These are phyloP conservation scores for Synergus gifuensis DNA, from an alignment of 2,888 invertebrate species.

Conservation along the genomic window DNA sequence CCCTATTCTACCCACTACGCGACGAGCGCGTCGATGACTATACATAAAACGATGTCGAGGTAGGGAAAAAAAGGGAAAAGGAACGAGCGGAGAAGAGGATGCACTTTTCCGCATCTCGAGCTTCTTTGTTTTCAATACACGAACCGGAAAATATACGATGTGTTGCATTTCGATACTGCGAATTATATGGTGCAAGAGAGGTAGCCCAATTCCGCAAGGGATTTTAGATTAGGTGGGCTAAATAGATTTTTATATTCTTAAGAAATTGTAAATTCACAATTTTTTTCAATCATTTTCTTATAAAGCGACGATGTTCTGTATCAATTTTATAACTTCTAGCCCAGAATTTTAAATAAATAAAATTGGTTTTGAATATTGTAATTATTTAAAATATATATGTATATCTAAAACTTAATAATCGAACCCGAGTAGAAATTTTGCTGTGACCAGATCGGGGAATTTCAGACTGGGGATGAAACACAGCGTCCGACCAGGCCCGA, in stretches of 20 bases:
- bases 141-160: conserved; percentile 11
- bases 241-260: too few species aligned
- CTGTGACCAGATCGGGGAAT: too few species aligned
- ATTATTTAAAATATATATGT: neutral
- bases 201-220: neutral
- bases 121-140: conserved; percentile 34
- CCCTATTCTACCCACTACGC: conserved; percentile 32
- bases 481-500: too few species aligned
- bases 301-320: too few species aligned
- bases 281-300: too few species aligned
- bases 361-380: neutral
- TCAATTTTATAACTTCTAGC: too few species aligned
- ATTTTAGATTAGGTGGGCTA: neutral
- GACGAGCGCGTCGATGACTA: conserved; percentile 46
- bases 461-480: too few species aligned
- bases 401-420: neutral
- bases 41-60: conserved; percentile 47
- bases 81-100: conserved; percentile 14
- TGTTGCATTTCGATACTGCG: conserved; percentile 3
- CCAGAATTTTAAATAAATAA: neutral
- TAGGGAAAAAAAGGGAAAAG: neutral
- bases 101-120: conserved; percentile 24
- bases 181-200: conserved; percentile 7
- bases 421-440: too few species aligned
- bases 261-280: too few species aligned